Evolutionary conservation across 1,140 invertebrate species (phyloP), one percentile per base, ranked within the genome.

Genomic region (Neocloeon triangulifer): DNA sequence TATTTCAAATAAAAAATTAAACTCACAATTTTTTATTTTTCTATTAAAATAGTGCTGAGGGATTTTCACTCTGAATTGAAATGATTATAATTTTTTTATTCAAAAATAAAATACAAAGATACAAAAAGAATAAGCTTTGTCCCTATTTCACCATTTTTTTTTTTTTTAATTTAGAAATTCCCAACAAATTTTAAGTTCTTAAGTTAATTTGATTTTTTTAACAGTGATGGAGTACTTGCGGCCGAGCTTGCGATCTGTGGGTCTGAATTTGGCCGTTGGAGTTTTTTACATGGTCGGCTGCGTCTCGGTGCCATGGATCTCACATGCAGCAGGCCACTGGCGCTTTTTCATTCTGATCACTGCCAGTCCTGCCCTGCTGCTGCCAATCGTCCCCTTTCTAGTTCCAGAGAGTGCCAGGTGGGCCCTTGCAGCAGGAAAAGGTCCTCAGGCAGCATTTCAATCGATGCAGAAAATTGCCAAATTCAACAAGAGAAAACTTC

Each of bases 381-480:
- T 63, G 20, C 42, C 52, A 6, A 37, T 50, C 4, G 65, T 50
- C 41, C 64, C 58, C 38, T 55, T 56, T 35, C 41, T 59, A 31
- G 49, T 50, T 22, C 59, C 67, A 39, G 66, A 69, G 47, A 67
- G 64, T 32, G 65, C 64, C 0, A 56, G 65, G 37, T 71, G 67
- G 67, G 46, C 69, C 19, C 52, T 69, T 9, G 63, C 62, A 18
- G 53, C 61, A 41, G 62, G 63, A 4, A 47, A n/a, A n/a, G n/a
- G 56, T 19, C 48, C 55, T 1, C 54, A 62, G 10, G 51, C 62
- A 18, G 64, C 65, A 15, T 54, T 63, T 1, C 35, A 49, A 20
- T 55, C 64, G 31, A 56, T 69, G 19, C 43, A 50, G 39, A 51
- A 46, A 19, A 62, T 70, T 19, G 64, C 66, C 3, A 45, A 50